Evolutionary conservation across 2,888 invertebrate genomes (phyloP).

Genomic region (Drosophila mulleri): DNA sequence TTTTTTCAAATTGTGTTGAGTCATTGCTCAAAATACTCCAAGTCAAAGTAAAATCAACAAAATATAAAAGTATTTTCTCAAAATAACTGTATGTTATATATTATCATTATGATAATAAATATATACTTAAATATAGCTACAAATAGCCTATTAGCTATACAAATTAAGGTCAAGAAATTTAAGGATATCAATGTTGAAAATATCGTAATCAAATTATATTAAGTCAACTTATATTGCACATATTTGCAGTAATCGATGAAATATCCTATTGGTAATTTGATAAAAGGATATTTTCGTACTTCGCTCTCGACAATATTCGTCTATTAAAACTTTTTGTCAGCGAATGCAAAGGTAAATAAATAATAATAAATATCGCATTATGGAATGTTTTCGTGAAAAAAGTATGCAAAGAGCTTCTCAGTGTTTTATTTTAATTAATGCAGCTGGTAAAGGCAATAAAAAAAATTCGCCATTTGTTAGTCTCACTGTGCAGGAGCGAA

Average conservation of each 20-base stretch:
- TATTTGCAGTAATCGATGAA: background rate
- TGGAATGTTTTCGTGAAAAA: background rate
- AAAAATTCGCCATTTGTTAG: slow-evolving; percentile 1
- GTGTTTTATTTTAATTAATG: slow-evolving; percentile 18
- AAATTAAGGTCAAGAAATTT: no score
- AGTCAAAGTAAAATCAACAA: no score
- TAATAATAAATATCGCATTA: slow-evolving; percentile 2
- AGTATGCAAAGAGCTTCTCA: background rate
- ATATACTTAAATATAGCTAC: no score
- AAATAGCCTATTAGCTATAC: no score
- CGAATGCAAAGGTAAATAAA: background rate
- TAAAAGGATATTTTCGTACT: background rate
- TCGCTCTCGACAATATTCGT: background rate
- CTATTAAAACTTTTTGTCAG: background rate
- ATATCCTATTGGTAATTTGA: background rate
- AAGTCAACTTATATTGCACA: background rate
- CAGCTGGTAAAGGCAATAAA: no score
- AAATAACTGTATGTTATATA: no score
- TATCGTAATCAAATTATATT: background rate
- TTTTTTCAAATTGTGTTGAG: no score
- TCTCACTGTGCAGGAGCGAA: slow-evolving; percentile 1
- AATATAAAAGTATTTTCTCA: no score
- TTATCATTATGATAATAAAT: no score
- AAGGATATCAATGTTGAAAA: no score
- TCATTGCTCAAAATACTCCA: no score